Conservation (phyloP, 2,888 invertebrate genomes). For the Campaea margaritaria region DNA sequence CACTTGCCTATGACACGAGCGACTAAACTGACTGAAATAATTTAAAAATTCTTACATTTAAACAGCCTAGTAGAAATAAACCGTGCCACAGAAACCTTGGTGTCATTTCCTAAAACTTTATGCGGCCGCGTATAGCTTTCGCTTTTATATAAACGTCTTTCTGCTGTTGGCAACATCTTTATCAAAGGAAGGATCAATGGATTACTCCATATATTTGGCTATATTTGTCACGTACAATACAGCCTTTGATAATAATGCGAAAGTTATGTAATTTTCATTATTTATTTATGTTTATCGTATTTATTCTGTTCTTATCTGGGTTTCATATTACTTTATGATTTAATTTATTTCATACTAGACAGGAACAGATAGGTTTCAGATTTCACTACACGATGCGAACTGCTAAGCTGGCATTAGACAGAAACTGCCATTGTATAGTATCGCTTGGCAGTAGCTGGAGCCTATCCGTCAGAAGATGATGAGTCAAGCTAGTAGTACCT, state of each 20-base stretch:
- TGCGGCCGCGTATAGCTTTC: constrained; percentile 37
- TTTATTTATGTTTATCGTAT: constrained; percentile 7
- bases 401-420: too few species aligned
- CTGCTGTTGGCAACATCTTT: constrained; percentile 45
- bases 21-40: not conserved
- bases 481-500: too few species aligned
- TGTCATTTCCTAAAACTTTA: constrained; percentile 54
- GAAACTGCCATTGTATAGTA: too few species aligned
- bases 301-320: not conserved
- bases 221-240: constrained; percentile 48
- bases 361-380: too few species aligned
- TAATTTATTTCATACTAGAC: not conserved
- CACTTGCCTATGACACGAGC: not conserved
- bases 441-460: too few species aligned
- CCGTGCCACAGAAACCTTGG: constrained; percentile 53
- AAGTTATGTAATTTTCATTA: constrained; percentile 13
- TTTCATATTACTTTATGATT: not conserved
- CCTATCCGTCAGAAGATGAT: too few species aligned
- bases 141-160: constrained; percentile 53
- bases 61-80: constrained; percentile 51
- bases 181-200: constrained; percentile 41
- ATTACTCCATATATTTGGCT: constrained; percentile 24
- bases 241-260: constrained; percentile 30
- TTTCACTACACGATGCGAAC: too few species aligned
- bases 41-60: constrained; percentile 55